These are phyloP conservation scores for Syrista parreyssii DNA, from an alignment of 2,888 invertebrate species.

Conservation along the genomic window DNA sequence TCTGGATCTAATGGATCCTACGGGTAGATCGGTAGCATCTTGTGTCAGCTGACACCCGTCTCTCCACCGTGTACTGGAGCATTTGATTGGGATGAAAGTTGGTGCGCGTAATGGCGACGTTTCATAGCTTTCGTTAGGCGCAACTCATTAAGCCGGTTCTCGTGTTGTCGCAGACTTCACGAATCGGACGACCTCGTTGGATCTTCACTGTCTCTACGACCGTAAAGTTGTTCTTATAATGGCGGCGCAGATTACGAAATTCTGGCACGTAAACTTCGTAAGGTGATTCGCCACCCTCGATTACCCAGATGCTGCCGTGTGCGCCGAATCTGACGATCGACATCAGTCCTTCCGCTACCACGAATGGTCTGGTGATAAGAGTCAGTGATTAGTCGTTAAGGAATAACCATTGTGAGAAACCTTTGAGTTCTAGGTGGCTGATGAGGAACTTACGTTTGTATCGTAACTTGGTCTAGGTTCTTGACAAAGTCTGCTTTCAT, in stretches of 20 bases:
- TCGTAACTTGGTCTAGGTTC: constrained; percentile 54
- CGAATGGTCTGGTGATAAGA: constrained; percentile 44
- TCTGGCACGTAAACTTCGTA: constrained; percentile 56
- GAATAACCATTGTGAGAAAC: too few relatives aligned
- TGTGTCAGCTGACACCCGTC: neutral
- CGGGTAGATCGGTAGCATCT: too few relatives aligned
- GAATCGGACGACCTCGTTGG: constrained; percentile 44
- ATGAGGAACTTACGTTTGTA: constrained; percentile 53
- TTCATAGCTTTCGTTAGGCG: constrained; percentile 22
- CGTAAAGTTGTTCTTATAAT: constrained; percentile 56
- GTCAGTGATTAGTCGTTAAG: too few relatives aligned
- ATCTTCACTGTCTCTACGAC: constrained; percentile 35
- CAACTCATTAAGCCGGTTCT: constrained; percentile 53
- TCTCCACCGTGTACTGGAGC: neutral
- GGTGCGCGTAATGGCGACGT: neutral
- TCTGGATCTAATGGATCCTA: too few relatives aligned
- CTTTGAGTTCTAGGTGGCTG: too few relatives aligned
- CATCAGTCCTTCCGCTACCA: constrained; percentile 57
- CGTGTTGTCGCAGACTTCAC: constrained; percentile 53
- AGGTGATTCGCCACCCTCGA: constrained; percentile 54
- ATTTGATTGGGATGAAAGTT: neutral
- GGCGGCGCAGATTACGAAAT: constrained; percentile 48
- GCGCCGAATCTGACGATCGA: constrained; percentile 45
- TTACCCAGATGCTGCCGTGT: constrained; percentile 57
- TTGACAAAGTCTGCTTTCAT: constrained; percentile 62